These are phyloP conservation scores for Thalassaphorura encarpata DNA, from an alignment of 1,140 invertebrate species.

Conservation along the genomic window DNA sequence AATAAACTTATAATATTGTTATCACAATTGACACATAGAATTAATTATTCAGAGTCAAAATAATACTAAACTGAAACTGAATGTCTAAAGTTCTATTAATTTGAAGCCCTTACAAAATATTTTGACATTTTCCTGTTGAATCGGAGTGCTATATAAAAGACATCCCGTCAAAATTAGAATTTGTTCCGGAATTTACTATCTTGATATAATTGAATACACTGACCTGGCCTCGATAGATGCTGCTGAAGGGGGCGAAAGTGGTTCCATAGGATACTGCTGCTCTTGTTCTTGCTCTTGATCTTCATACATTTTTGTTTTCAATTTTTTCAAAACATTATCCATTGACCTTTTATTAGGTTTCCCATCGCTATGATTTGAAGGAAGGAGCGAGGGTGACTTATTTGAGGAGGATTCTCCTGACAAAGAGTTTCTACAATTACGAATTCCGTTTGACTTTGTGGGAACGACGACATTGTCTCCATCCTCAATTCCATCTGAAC, in stretches of 20 bases:
- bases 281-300: neutral
- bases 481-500: constrained; percentile 10
- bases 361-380: constrained; percentile 9
- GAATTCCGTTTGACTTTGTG: constrained; percentile 14
- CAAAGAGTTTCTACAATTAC: constrained; percentile 4
- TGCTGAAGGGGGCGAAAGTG: neutral
- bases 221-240: constrained; percentile 25
- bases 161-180: too few relatives aligned
- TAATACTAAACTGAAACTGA: too few relatives aligned
- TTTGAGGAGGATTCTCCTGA: constrained; percentile 14
- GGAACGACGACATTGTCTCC: neutral
- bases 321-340: constrained; percentile 31
- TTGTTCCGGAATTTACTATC: too few relatives aligned
- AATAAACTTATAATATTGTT: too few relatives aligned
- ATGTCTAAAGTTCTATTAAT: too few relatives aligned
- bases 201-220: neutral
- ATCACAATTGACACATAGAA: too few relatives aligned
- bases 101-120: too few relatives aligned
- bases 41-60: too few relatives aligned
- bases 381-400: constrained; percentile 1
- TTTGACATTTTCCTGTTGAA: too few relatives aligned
- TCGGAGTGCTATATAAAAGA: too few relatives aligned
- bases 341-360: constrained; percentile 24
- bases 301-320: constrained; percentile 23
- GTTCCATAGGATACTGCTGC: neutral